Evolutionary conservation across 2,888 invertebrate genomes (phyloP).

Genomic region (Eilema griseolum): DNA sequence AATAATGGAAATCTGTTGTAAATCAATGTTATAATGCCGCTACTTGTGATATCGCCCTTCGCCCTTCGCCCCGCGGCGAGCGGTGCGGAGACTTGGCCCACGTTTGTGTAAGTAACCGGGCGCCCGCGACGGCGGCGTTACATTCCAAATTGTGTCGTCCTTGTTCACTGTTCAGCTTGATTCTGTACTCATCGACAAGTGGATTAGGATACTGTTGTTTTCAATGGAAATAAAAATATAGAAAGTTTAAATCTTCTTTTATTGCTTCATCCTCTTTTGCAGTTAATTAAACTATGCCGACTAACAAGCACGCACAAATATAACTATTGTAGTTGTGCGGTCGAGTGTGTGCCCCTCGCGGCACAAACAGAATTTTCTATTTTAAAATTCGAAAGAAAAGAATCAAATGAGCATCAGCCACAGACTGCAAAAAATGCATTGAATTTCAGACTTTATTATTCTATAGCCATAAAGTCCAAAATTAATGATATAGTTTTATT

Average conservation of each 20-base stretch:
- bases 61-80: no score
- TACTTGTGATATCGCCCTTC: conserved; percentile 54
- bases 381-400: no score
- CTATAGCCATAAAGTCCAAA: no score
- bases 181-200: conserved; percentile 66
- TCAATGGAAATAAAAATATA: conserved; percentile 83
- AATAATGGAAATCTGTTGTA: conserved; percentile 52
- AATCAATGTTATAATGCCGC: conserved; percentile 43
- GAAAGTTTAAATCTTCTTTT: conserved; percentile 67
- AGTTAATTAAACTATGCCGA: no score
- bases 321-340: no score
- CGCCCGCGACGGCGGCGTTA: conserved; percentile 76
- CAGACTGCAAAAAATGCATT: no score
- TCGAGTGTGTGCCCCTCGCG: no score
- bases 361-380: no score
- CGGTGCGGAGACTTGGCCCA: conserved; percentile 56
- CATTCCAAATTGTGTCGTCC: conserved; percentile 77
- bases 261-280: conserved; percentile 34
- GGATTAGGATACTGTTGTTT: conserved; percentile 81
- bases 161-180: conserved; percentile 64
- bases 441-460: no score
- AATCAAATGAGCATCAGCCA: no score
- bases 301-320: no score
- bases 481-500: no score
- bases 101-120: conserved; percentile 69